phyloP scores from a whole-genome alignment of 2,888 invertebrate genomes.

The Rhingia rostrata region DNA sequence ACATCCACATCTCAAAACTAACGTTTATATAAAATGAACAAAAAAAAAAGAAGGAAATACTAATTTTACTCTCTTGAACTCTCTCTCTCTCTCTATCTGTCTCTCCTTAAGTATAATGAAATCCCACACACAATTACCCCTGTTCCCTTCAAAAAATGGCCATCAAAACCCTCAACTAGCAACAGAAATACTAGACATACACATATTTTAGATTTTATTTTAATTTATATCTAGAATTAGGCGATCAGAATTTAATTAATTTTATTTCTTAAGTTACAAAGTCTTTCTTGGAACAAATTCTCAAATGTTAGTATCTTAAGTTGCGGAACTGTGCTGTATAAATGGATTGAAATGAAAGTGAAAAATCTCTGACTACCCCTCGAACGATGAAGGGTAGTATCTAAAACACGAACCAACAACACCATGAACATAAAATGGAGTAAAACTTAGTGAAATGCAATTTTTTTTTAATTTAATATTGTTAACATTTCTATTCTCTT shows the following conservation, averaged over 20 bases:
- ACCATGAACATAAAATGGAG: conserved; percentile 30
- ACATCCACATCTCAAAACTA: conserved; percentile 64
- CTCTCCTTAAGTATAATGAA: conserved; percentile 57
- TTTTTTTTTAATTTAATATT: conserved; percentile 18
- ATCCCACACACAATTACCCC: conserved; percentile 12
- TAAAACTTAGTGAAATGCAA: conserved; percentile 59
- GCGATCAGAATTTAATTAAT: conserved; percentile 38
- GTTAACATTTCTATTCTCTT: not conserved
- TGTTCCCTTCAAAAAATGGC: conserved; percentile 35
- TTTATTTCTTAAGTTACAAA: conserved; percentile 41
- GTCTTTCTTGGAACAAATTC: conserved; percentile 56
- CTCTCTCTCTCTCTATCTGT: conserved; percentile 52
- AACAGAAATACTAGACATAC: conserved; percentile 66
- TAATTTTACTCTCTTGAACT: conserved; percentile 62
- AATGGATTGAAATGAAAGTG: conserved; percentile 46
- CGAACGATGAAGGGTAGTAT: conserved; percentile 33
- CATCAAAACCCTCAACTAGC: conserved; percentile 62
- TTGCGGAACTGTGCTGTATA: conserved; percentile 68
- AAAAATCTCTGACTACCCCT: conserved; percentile 45
- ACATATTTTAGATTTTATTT: conserved; percentile 67
- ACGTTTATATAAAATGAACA: conserved; percentile 23
- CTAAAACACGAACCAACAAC: conserved; percentile 24
- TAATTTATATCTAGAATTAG: conserved; percentile 69
- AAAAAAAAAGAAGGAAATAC: conserved; percentile 43
- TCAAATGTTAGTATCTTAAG: conserved; percentile 60